Evolutionary conservation across 35 echinoderm and acorn worm species (phyloP), one percentile per base, ranked within the genome.

Genomic region (Apostichopus parvimensis): DNA sequence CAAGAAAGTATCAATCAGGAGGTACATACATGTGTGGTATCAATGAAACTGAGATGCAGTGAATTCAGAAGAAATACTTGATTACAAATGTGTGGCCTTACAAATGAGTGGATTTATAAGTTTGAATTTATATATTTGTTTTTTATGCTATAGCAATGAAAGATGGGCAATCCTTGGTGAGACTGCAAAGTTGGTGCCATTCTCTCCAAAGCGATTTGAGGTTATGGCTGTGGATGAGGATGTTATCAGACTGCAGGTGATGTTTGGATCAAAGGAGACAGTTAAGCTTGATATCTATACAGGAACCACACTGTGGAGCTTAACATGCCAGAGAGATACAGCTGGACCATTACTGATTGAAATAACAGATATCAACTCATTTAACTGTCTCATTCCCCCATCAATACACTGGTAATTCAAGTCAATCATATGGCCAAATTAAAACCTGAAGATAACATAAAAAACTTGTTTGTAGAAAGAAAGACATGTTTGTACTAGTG

Each of bases 191-290:
- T 34, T 91, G 28, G 89, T 91, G 14, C 89, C 71, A 15, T 91
- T 91, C 34, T 91, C 89, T 23, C 89, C 89, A 24, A 79, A 91
- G 10, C 73, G 89, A 11, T 91, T 91, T 79, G 72, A 91, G 9
- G 10, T 77, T 7, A 55, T 91, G 52, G 56, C 52, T 60, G 73
- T 91, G 6, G 45, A 72, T 55, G 73, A 77, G 10, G 89, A 91
- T 60, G 14, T 21, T 15, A 91, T 91, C 11, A 79, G 56, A 79
- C 54, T 91, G 4, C 71, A 91, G 53, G 5, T 91, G 9, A 57
- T 79, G 4, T 57, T 79, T 77, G 89, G 73, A 57, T 18, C 89
- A 20, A 22, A 78, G 53, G 89, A 91, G 52, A 78, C 89, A 6
- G 56, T 91, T 3, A 57, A 8, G 73, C 52, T 91, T 28, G 56